Evolutionary conservation across 2,888 invertebrate genomes (phyloP), one percentile per base, ranked within the genome.

Genomic region (Drosophila siamana): DNA sequence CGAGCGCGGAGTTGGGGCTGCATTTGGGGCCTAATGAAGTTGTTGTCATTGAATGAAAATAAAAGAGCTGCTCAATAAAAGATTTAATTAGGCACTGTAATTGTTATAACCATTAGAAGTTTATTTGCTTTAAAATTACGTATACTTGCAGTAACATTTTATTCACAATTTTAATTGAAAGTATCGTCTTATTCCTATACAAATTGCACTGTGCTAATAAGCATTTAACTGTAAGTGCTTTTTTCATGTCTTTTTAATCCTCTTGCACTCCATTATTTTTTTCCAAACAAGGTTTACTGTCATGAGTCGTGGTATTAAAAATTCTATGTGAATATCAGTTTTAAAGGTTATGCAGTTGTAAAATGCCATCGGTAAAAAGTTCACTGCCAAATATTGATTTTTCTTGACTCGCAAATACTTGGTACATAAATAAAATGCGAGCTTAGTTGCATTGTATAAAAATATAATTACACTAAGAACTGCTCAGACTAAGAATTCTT

Each of bases 11-110:
- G 38, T 9, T 52, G 66, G 11, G 13, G 30, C 2, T 8, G 43
- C 24, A 13, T 30, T 41, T 69, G 55, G 64, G 56, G 62, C 62
- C 69, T 86, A 78, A 81, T 81, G 71, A 84, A 86, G 84, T 80
- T 60, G 74, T 86, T 84, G 84, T 61, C 67, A 84, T 65, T 64
- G 66, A 78, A 80, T 78, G 71, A 48, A 47, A 59, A 33, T 66
- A 56, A 70, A 76, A 44, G 66, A 65, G 26, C 8, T 19, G 41
- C 43, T 51, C 28, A 26, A 11, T 38, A 13, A 15, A 13, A 38
- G 36, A 38, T 7, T 38, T 19, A 19, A 40, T 15, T 16, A 15
- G 16, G 6, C 8, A 2, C 2, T 8, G 11, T 43, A 9, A 44
- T 44, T 44, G 8, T 44, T 6, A 26, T 24, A 13, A 13, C n/a